A percentile compares a stretch with the other conserved stretches of the same genome.
Evolutionary conservation across 2,113 vertebrate species (phyloP).

Genomic region (Scopus umbretta): DNA sequence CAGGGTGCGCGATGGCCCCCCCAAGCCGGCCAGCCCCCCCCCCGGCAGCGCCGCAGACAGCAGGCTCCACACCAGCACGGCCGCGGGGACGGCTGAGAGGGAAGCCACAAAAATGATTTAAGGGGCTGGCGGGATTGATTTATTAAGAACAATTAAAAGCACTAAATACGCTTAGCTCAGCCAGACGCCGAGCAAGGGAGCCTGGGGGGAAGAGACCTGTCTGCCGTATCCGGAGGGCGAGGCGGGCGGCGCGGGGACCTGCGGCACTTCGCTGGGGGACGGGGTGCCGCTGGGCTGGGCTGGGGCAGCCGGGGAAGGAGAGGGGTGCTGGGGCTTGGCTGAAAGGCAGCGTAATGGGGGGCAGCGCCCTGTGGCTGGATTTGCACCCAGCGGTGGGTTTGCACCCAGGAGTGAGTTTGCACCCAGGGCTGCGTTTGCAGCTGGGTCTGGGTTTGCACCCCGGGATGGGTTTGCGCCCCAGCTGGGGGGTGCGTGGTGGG

Average conservation of each 20-base stretch:
- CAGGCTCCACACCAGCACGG: conserved; percentile 12
- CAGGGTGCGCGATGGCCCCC: not conserved
- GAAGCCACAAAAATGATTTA: conserved; percentile 67
- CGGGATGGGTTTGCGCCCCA: not conserved
- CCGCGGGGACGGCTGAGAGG: conserved; percentile 21
- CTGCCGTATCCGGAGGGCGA: conserved; percentile 18
- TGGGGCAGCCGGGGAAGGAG: not conserved
- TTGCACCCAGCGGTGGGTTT: not conserved
- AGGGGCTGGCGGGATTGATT: conserved; percentile 66
- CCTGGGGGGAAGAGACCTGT: conserved; percentile 28
- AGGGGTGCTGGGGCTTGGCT: not conserved
- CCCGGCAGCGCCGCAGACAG: conserved; percentile 9
- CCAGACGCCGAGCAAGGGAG: conserved; percentile 36
- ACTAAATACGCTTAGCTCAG: conserved; percentile 67
- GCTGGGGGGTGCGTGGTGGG: not conserved
- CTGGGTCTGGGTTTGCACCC: too few species aligned
- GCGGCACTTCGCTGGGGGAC: not conserved
- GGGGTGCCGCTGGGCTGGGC: not conserved
- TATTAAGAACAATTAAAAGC: conserved; percentile 69
- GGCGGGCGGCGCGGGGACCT: not conserved
- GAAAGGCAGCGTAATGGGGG: not conserved
- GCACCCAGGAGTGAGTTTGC: not conserved
- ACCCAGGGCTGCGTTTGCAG: not conserved
- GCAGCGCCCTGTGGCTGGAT: not conserved
- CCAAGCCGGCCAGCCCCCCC: rapidly evolving